Evolutionary conservation across 2,113 vertebrate genomes (phyloP), one percentile per base, ranked within the genome.

Genomic region (Carassius gibelio): DNA sequence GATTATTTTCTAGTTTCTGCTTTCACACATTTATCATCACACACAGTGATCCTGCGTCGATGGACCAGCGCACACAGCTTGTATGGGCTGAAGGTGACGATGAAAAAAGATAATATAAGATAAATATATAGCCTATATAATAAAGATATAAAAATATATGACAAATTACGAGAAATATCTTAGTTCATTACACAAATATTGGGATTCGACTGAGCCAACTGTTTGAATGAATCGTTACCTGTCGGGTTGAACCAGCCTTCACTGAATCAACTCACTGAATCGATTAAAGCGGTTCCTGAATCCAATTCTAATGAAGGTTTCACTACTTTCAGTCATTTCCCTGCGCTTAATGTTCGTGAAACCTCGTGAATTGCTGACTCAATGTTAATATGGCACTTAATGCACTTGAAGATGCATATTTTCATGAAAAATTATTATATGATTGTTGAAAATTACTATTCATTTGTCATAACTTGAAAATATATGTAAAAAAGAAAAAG

Each of bases 1-100:
- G 82, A 87, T 81, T 76, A 71, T 83, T 84, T 87, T 83, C 36
- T 55, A 48, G 69, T 86, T 75, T 84, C 61, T 78, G 57, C 36
- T 52, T 57, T 75, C 77, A 50, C 59, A 75, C 77, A 45, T 66
- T 84, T 71, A 76, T 83, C 84, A 66, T 87, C 82, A 61, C 83
- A 38, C 48, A 36, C 50, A 62, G 26, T 52, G 81, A 30, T 75
- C 61, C 30, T 83, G 34, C 71, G 50, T 17, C 23, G 26, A 42
- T 21, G 15, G 68, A 19, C 30, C 66, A 8, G 4, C 7, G 34
- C 66, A 69, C 26, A 17, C 15, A 36, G 38, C 38, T 42, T 42
- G 38, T 42, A 42, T 42, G 30, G 30, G 2, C 2, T 42, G 5
- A 42, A 42, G 38, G 38, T 42, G 38, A 42, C 7, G 38, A 42